Evolutionary conservation across 2,888 invertebrate genomes (phyloP).

Genomic region (Heliothis peltigera): DNA sequence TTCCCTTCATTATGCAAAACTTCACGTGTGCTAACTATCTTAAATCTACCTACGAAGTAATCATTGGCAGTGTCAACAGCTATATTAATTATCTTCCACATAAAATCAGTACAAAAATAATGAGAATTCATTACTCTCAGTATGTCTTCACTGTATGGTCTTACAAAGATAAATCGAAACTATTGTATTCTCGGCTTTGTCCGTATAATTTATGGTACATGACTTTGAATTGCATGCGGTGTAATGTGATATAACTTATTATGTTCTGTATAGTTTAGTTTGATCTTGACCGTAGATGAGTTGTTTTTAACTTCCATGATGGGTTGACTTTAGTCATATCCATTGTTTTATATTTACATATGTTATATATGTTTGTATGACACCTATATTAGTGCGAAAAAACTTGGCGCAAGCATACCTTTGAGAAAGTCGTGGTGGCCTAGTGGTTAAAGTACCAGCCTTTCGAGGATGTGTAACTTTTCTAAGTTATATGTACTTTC

Average conservation of each 20-base stretch:
- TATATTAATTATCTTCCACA: conserved; percentile 11
- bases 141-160: background rate
- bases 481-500: too few relatives aligned
- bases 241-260: conserved; percentile 51
- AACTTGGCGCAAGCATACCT: too few relatives aligned
- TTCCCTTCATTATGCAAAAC: conserved; percentile 2
- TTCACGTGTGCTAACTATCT: conserved; percentile 10
- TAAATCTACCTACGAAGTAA: background rate
- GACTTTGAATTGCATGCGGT: conserved; percentile 39
- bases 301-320: conserved; percentile 1
- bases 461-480: too few relatives aligned
- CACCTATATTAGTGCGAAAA: too few relatives aligned
- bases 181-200: conserved; percentile 37
- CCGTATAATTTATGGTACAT: conserved; percentile 26
- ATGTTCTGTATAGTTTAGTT: conserved; percentile 17
- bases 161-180: conserved; percentile 37
- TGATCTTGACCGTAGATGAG: conserved; percentile 48
- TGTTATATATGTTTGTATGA: too few relatives aligned
- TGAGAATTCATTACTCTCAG: conserved; percentile 6
- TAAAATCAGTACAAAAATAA: conserved; percentile 11
- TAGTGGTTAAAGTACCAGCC: too few relatives aligned
- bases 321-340: background rate
- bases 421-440: too few relatives aligned
- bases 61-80: conserved; percentile 9
- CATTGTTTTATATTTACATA: too few relatives aligned